Conservation (phyloP, 2,113 vertebrate species). For the Notarius lentiginosus region DNA sequence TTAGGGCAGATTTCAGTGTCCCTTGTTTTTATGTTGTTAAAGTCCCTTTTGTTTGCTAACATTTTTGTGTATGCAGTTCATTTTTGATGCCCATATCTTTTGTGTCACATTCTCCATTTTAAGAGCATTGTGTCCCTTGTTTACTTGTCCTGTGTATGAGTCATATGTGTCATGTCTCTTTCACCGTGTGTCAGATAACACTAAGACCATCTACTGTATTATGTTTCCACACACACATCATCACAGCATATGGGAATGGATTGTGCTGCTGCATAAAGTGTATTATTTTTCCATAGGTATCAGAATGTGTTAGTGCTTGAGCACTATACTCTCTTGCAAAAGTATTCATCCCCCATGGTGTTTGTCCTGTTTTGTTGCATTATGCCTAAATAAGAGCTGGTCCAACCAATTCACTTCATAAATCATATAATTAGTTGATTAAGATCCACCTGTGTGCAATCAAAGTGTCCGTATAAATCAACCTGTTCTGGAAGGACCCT, state of each 20-base stretch:
- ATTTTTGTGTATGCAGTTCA: background rate
- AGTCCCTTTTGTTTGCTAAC: background rate
- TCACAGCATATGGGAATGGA: constrained; percentile 34
- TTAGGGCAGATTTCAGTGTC: background rate
- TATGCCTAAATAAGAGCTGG: too few species aligned
- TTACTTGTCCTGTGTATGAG: constrained; percentile 10
- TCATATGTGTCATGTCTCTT: background rate
- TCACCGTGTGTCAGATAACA: constrained; percentile 7
- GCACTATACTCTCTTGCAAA: background rate
- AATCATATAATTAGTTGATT: too few species aligned
- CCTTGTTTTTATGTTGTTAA: constrained; percentile 9
- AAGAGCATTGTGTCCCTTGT: constrained; percentile 20
- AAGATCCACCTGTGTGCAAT: too few species aligned
- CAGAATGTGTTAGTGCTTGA: background rate
- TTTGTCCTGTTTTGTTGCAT: too few species aligned
- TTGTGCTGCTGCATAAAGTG: constrained; percentile 24
- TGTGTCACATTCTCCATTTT: constrained; percentile 27
- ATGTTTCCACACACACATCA: background rate
- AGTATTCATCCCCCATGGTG: too few species aligned
- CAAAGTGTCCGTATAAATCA: too few species aligned
- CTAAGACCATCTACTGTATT: background rate
- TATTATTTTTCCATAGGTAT: background rate
- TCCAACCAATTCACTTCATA: too few species aligned
- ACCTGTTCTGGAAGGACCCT: too few species aligned
- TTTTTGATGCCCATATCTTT: constrained; percentile 1